Base-by-base conservation (phyloP, 2,113 vertebrate species). In the Zingel zingel region DNA sequence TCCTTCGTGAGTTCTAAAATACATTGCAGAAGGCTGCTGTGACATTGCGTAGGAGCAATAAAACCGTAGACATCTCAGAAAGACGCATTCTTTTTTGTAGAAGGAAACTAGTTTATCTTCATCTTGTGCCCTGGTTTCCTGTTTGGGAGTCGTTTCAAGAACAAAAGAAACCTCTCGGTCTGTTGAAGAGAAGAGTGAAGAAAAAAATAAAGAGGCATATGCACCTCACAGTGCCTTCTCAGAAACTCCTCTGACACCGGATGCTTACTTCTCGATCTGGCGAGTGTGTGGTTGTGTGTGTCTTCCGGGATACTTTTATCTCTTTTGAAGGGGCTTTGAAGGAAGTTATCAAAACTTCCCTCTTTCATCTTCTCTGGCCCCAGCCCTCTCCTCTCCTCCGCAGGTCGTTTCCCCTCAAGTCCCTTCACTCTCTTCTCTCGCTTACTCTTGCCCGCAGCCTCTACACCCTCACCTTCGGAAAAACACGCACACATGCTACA, bases 391-490 rank as follows among this genome's bases (percentile, higher is more conserved):
- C 85, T 82, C 88, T 91, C 89, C 91, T 91, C 90, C 47, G 74
- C 92, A 89, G 93, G 92, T 93, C 87, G 74, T 93, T 93, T 90
- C 87, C 88, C 91, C 81, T 89, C 47, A 57, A 18, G 86, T 75
- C 64, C 50, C 66, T 66, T 63, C 70, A 8, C 70, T 82, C 63
- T 61, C 51, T 74, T 75, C 78, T 75, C 80, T 86, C 75, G 51
- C 84, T 77, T 84, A 25, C 64, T 64, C 65, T 89, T 72, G 51
- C 79, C 59, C 57, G 79, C 87, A 85, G 66, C 70, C 64, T 72
- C 73, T 65, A 70, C 78, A 69, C 82, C 78, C 75, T 64, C n/a
- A 81, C 88, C 78, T 88, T 65, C 12, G 57, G 77, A 74, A 70
- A 85, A 53, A 51, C 23, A 76, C 65, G 71, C 74, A 63, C 62